Evolutionary conservation across 2,113 vertebrate genomes (phyloP).

Genomic region (Ceratotherium simum): DNA sequence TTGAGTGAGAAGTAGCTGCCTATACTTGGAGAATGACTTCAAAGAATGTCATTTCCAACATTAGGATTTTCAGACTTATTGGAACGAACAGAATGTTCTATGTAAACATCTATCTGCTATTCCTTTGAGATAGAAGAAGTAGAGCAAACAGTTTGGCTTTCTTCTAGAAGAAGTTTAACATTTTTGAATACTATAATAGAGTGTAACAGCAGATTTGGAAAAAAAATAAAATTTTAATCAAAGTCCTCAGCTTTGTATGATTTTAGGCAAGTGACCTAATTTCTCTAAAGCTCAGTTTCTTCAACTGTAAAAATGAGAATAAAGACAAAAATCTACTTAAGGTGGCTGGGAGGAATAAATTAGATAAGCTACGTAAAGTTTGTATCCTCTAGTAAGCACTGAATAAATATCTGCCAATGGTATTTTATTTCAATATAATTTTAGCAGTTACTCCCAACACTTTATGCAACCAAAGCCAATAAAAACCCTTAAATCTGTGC

Average conservation of each 20-base stretch:
- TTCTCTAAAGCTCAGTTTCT: neutral
- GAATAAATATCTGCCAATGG: neutral
- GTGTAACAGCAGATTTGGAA: neutral
- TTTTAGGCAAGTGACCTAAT: neutral
- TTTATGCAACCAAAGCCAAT: neutral
- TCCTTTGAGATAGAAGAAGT: neutral
- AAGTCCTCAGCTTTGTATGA: neutral
- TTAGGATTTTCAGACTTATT: neutral
- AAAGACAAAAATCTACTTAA: neutral
- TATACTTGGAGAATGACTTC: neutral
- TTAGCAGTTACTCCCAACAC: neutral
- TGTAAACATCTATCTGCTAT: neutral
- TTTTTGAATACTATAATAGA: neutral
- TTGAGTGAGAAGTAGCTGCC: neutral
- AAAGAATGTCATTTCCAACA: neutral
- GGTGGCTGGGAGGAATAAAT: neutral
- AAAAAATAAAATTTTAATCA: neutral
- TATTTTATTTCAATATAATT: neutral
- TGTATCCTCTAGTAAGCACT: neutral
- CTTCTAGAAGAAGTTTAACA: neutral
- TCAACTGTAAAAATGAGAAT: neutral
- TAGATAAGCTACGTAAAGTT: neutral
- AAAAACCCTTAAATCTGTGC: neutral
- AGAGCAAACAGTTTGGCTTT: neutral
- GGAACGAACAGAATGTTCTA: neutral